Base-by-base conservation (phyloP, 2,797 vertebrate species). In the Molossus molossus region DNA sequence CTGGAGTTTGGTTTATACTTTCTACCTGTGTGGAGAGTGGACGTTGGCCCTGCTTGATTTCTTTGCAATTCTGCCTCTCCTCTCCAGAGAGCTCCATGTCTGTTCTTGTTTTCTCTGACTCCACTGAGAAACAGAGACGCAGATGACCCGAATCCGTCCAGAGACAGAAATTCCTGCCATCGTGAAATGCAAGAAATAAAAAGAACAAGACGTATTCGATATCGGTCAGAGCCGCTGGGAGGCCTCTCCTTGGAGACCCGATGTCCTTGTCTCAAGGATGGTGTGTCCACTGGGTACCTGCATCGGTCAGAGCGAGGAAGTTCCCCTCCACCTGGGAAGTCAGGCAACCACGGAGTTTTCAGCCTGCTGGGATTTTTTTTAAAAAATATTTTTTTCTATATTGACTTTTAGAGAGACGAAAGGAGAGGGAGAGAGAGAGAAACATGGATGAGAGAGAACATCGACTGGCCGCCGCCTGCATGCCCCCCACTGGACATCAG, bases 121-220 rank as follows among this genome's bases (percentile, higher is more conserved):
- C 17, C 33, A 20, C 8, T 50, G 21, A 75, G 85, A 90, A 37
- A 40, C 2, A 57, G 17, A 5, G 8, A n/a, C 9, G 62, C 72
- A 77, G 64, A 60, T 25, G 14, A 65, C 1, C 21, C 27, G 40
- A 73, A 14, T 76, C 20, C 40, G 37, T 29, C 53, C 33, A 75
- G 87, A 57, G 82, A n/a, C 23, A 50, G 1, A 83, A 58, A 58
- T 55, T 40, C 0, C 5, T 6, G 12, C 15, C 73, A 40, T 45
- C 70, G 17, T 27, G 7, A n/a, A 40, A 21, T 0, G 21, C 2
- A 29, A 70, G 37, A 14, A 50, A 65, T 12, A 58, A 27, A 53
- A 48, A 53, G 5, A 7, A 2, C 5, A 37, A 27, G 17, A 37
- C 27, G 40, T 4, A 72, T 3, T 4, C 1, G 0, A 5, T 4